A percentile compares a stretch with the other conserved stretches of the same genome.
Evolutionary conservation across 2,797 vertebrate genomes (phyloP).

Genomic region (Mus minutoides): DNA sequence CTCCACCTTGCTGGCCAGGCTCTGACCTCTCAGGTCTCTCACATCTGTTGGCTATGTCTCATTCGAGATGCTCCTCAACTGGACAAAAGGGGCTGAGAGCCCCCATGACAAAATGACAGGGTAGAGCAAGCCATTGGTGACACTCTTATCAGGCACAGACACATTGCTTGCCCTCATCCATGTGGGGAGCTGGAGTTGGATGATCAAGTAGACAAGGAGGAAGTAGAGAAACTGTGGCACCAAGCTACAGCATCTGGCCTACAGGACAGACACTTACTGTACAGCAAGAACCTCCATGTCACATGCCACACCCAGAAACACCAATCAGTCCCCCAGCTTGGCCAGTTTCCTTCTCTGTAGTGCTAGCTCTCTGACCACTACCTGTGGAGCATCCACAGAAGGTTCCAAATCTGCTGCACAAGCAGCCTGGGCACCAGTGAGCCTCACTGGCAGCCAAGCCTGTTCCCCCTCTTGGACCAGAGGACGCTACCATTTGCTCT

Average conservation of each 20-base stretch:
- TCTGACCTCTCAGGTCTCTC: not conserved
- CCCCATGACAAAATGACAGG: not conserved
- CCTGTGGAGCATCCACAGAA: not conserved
- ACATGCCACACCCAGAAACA: not conserved
- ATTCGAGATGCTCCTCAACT: not conserved
- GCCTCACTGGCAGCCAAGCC: not conserved
- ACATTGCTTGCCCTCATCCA: not conserved
- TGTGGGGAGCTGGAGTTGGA: not conserved
- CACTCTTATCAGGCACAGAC: constrained; percentile 25
- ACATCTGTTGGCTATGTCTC: not conserved
- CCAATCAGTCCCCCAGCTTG: not conserved
- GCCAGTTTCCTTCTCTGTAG: not conserved
- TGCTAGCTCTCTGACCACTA: not conserved
- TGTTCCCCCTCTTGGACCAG: not conserved
- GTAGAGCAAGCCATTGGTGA: not conserved
- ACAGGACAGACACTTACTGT: not conserved
- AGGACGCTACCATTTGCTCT: not conserved
- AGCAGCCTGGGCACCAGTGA: not conserved
- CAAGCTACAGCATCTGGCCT: constrained; percentile 28
- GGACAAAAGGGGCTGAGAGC: not conserved
- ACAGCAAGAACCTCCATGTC: not conserved
- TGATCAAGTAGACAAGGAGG: not conserved
- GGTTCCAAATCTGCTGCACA: not conserved
- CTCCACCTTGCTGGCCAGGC: not conserved
- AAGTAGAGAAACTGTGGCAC: not conserved